A percentile compares a stretch with the other conserved stretches of the same genome.
Conservation (phyloP, 1,140 invertebrate species). For the Psix sp. region DNA sequence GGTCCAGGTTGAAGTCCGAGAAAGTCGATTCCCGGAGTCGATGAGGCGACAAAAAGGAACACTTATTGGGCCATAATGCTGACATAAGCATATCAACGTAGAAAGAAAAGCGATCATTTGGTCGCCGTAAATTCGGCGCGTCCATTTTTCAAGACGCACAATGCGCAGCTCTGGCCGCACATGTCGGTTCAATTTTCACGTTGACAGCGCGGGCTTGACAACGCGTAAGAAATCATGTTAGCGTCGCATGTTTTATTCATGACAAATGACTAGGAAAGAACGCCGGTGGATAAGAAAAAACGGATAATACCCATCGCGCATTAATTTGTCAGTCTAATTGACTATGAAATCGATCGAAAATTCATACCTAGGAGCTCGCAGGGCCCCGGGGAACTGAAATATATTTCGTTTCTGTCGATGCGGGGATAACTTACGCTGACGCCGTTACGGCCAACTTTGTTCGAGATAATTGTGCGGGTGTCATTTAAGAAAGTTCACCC, state of each 20-base stretch:
- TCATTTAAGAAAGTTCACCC: slow-evolving; percentile 23
- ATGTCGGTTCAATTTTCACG: slow-evolving; percentile 10
- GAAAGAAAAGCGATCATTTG: slow-evolving; percentile 51
- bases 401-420: slow-evolving; percentile 50
- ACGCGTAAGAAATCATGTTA: slow-evolving; percentile 40
- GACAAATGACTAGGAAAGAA: slow-evolving; percentile 37
- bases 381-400: slow-evolving; percentile 32
- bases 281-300: slow-evolving; percentile 31
- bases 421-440: slow-evolving; percentile 38
- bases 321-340: slow-evolving; percentile 59
- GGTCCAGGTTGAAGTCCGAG: slow-evolving; percentile 35
- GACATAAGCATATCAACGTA: slow-evolving; percentile 52
- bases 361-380: slow-evolving; percentile 36
- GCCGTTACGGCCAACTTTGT: slow-evolving; percentile 43
- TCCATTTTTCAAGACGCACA: slow-evolving; percentile 20
- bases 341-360: slow-evolving; percentile 58
- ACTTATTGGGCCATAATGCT: slow-evolving; percentile 58
- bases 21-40: slow-evolving; percentile 49
- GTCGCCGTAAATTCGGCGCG: slow-evolving; percentile 52
- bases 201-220: slow-evolving; percentile 16
- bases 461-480: slow-evolving; percentile 45
- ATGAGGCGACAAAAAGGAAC: slow-evolving; percentile 46
- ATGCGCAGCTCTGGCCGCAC: slow-evolving; percentile 3
- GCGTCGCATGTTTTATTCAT: slow-evolving; percentile 50
- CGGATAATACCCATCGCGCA: slow-evolving; percentile 44